Evolutionary conservation across 2,888 invertebrate genomes (phyloP).

Genomic region (Rambutsinella grinnellia): DNA sequence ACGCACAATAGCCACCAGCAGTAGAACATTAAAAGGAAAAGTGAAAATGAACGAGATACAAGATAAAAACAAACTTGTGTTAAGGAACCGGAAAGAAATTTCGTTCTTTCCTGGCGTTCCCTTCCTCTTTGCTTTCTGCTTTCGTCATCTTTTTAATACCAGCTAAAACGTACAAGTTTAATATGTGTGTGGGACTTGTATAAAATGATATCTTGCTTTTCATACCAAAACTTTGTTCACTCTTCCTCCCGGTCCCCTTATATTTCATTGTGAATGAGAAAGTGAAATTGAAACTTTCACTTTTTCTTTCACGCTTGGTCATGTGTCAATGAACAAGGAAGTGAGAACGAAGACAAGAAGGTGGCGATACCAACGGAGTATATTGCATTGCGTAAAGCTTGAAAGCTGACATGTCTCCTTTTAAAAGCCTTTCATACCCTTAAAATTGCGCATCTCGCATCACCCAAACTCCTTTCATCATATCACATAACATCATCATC

Average conservation of each 20-base stretch:
- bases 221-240: not conserved
- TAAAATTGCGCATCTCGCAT: not conserved
- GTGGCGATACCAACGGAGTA: no score
- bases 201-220: no score
- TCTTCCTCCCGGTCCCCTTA: not conserved
- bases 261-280: not conserved
- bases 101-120: no score
- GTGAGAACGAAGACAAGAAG: no score
- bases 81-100: no score
- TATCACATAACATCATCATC: constrained; percentile 19
- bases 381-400: not conserved
- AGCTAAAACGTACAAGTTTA: no score
- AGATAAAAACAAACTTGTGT: no score
- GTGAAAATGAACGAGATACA: no score
- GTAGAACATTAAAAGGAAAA: no score
- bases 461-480: not conserved
- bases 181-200: no score
- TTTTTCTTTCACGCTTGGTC: constrained; percentile 37
- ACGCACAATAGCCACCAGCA: no score
- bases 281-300: constrained; percentile 41
- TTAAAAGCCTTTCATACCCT: not conserved
- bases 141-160: not conserved
- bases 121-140: not conserved
- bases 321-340: constrained; percentile 29
- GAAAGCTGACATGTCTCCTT: not conserved